Evolutionary conservation across 2,797 vertebrate genomes (phyloP).

Genomic region (Stomatorhinus walkeri): DNA sequence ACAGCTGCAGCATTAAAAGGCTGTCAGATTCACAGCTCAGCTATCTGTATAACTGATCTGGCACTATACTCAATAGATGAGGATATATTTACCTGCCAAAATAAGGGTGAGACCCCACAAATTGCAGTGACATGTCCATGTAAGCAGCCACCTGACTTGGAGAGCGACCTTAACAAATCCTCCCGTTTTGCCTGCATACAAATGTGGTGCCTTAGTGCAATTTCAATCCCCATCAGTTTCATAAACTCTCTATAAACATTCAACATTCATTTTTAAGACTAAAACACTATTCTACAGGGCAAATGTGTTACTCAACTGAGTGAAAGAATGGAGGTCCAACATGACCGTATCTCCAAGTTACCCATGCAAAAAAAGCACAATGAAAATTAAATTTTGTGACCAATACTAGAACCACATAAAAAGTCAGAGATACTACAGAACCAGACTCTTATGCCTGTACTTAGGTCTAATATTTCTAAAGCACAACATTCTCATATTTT

Average conservation of each 20-base stretch:
- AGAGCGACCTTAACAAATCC: not conserved
- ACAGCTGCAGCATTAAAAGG: not conserved
- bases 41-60: not conserved
- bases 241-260: not conserved
- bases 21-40: constrained; percentile 11
- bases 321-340: not conserved
- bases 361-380: not conserved
- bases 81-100: not conserved
- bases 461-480: not conserved
- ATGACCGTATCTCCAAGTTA: not conserved
- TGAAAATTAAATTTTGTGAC: not conserved
- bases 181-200: not conserved
- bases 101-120: not conserved
- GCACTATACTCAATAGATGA: not conserved
- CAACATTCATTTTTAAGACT: not conserved
- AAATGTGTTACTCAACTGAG: not conserved
- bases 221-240: not conserved
- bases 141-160: not conserved
- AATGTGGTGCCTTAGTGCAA: not conserved
- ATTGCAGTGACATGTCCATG: not conserved
- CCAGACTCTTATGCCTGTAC: not conserved
- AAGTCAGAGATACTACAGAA: not conserved
- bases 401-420: not conserved
- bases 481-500: not conserved
- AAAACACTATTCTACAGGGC: not conserved